phyloP scores from a whole-genome alignment of 1,140 invertebrate species.

The Brevipalpus yothersi region DNA sequence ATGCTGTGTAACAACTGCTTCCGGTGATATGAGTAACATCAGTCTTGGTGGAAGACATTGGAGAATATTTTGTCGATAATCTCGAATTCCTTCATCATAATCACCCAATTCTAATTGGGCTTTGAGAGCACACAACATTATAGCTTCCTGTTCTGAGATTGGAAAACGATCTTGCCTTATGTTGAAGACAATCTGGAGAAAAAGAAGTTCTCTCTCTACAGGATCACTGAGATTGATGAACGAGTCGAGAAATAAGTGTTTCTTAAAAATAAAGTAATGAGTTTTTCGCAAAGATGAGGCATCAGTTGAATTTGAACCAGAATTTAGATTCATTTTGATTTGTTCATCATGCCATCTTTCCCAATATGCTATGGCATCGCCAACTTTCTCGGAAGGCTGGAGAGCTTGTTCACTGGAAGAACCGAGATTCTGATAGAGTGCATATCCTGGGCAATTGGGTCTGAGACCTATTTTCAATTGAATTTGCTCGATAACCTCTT shows the following conservation, averaged over 20 bases:
- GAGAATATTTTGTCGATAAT: constrained; percentile 35
- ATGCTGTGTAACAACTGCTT: constrained; percentile 60
- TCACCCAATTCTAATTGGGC: constrained; percentile 74
- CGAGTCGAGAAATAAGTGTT: constrained; percentile 67
- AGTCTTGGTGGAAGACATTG: constrained; percentile 59
- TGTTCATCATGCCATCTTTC: constrained; percentile 34
- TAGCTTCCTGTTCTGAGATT: constrained; percentile 70
- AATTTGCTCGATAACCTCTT: constrained; percentile 55
- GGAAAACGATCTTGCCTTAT: constrained; percentile 69
- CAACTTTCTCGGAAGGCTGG: constrained; percentile 56
- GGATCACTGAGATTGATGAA: constrained; percentile 59
- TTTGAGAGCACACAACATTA: constrained; percentile 78
- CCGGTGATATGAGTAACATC: constrained; percentile 39
- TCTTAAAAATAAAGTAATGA: constrained; percentile 29
- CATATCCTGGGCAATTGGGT: constrained; percentile 51
- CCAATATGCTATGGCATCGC: constrained; percentile 86
- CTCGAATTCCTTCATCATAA: constrained; percentile 24
- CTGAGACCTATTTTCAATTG: constrained; percentile 58
- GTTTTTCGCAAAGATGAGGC: constrained; percentile 7
- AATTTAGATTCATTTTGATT: constrained; percentile 1
- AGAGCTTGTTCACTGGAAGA: constrained; percentile 26
- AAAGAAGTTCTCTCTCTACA: constrained; percentile 83
- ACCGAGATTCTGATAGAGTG: constrained; percentile 34
- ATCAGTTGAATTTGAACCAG: not conserved
- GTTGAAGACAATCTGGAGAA: constrained; percentile 75